Conservation (phyloP, 2,113 vertebrate genomes). For the Emydocephalus ijimae region DNA sequence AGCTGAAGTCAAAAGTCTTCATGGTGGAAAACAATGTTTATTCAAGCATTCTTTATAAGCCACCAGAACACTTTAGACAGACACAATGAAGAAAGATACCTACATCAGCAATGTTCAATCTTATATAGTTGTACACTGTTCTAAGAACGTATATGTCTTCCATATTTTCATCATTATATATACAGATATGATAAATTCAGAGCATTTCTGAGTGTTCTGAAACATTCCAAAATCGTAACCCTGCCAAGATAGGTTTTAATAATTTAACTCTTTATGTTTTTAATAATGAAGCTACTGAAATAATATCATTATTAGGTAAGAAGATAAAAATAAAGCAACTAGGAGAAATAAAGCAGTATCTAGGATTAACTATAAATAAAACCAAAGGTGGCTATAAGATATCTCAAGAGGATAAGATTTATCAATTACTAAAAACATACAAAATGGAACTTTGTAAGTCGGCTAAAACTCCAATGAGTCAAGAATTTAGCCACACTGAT, state of each 20-base stretch:
- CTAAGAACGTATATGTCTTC: not conserved
- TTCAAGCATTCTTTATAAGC: not conserved
- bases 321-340: too few relatives aligned
- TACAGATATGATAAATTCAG: not conserved
- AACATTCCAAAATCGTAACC: not conserved
- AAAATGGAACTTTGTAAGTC: too few relatives aligned
- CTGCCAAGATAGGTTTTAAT: not conserved
- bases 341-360: too few relatives aligned
- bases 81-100: not conserved
- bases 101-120: not conserved
- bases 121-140: not conserved
- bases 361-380: too few relatives aligned
- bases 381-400: too few relatives aligned
- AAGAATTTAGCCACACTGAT: too few relatives aligned
- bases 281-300: too few relatives aligned
- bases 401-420: too few relatives aligned
- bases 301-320: too few relatives aligned
- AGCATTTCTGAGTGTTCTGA: not conserved
- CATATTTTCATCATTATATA: not conserved
- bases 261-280: not conserved
- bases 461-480: too few relatives aligned
- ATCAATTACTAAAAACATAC: too few relatives aligned
- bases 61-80: not conserved
- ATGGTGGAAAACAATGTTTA: slow-evolving; percentile 11
- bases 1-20: slow-evolving; percentile 10